Evolutionary conservation across 2,113 vertebrate species (phyloP).

Genomic region (Dinomys branickii): DNA sequence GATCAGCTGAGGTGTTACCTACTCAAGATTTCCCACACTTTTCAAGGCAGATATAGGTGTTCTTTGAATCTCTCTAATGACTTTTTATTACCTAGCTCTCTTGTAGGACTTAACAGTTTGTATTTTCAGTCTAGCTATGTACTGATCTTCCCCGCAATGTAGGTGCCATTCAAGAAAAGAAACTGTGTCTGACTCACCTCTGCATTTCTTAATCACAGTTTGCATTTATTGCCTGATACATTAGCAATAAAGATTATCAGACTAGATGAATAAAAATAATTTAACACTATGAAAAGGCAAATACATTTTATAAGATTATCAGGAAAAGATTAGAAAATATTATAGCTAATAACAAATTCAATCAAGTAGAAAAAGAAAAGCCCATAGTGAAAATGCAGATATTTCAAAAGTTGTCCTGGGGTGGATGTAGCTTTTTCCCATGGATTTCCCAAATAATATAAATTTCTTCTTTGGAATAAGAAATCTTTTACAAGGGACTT

Average conservation of each 20-base stretch:
- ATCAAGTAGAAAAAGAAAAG: not conserved
- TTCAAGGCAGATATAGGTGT: not conserved
- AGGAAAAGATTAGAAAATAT: not conserved
- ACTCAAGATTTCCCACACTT: not conserved
- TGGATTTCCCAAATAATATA: not conserved
- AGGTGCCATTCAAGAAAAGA: not conserved
- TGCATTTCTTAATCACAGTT: not conserved
- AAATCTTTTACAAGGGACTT: not conserved
- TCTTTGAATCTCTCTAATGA: not conserved
- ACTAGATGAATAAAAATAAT: not conserved
- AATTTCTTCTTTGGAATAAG: not conserved
- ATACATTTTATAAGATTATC: not conserved
- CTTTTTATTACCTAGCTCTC: not conserved
- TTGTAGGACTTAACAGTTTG: not conserved
- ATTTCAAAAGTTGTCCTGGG: not conserved
- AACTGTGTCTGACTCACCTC: not conserved
- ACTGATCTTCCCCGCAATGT: not conserved
- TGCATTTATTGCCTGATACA: not conserved
- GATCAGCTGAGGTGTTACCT: not conserved
- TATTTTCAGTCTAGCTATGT: not conserved
- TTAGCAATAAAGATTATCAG: not conserved
- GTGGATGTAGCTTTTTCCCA: not conserved
- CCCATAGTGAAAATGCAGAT: not conserved
- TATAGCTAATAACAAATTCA: constrained; percentile 13
- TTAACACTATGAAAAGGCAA: not conserved